These are phyloP conservation scores for Cephus sareptanus DNA, from an alignment of 2,888 invertebrate genomes.

Conservation along the genomic window DNA sequence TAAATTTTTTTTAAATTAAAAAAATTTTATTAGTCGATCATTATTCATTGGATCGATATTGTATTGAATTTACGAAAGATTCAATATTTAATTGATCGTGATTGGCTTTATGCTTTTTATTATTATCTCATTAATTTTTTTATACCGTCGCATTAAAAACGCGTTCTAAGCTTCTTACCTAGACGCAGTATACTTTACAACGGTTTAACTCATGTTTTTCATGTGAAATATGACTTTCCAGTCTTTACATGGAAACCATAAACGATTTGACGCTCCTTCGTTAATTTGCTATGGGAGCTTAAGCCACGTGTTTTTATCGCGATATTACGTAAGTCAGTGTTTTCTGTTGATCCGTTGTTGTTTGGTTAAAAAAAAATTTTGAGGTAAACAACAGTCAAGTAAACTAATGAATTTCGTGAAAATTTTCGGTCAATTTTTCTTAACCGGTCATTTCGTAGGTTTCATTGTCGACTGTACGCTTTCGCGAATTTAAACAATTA, in stretches of 20 bases:
- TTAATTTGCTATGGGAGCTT: neutral
- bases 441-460: slow-evolving; percentile 6
- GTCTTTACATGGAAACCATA: neutral
- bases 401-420: neutral
- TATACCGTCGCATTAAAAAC: neutral
- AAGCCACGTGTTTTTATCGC: neutral
- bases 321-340: neutral
- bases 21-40: neutral
- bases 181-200: neutral
- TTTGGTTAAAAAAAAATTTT: neutral
- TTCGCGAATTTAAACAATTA: slow-evolving; percentile 23
- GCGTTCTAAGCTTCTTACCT: neutral
- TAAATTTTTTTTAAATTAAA: neutral
- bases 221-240: neutral
- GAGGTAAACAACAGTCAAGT: neutral
- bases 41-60: neutral
- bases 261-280: neutral
- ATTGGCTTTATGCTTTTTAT: neutral
- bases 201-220: neutral
- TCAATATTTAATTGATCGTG: neutral
- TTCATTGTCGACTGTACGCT: slow-evolving; percentile 17
- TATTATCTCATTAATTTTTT: neutral
- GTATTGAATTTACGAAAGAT: neutral
- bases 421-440: neutral
- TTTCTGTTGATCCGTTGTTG: neutral